phyloP scores from a whole-genome alignment of 2,113 vertebrate genomes.

The Parus major region DNA sequence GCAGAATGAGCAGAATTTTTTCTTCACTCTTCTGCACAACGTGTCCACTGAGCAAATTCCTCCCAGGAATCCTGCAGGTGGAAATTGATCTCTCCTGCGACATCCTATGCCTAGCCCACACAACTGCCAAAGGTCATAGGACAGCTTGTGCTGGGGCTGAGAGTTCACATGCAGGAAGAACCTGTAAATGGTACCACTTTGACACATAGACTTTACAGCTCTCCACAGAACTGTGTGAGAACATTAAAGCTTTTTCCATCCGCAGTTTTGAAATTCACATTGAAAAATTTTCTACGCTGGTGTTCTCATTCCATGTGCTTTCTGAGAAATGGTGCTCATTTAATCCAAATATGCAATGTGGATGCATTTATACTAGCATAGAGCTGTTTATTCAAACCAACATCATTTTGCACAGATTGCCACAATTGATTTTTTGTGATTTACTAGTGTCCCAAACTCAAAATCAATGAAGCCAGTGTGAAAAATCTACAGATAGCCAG shows the following conservation, averaged over 20 bases:
- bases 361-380: neutral
- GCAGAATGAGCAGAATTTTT: neutral
- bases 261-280: neutral
- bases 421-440: constrained; percentile 37
- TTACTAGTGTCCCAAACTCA: neutral
- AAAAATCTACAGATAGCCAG: neutral
- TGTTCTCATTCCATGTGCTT: neutral
- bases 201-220: neutral
- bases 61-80: neutral
- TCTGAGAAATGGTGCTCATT: constrained; percentile 24
- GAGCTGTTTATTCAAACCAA: neutral
- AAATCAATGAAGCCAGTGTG: neutral
- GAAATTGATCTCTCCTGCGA: neutral
- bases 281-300: neutral
- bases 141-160: neutral
- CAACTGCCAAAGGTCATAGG: neutral
- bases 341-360: neutral
- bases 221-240: neutral
- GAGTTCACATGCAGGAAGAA: neutral
- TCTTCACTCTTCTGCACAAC: neutral
- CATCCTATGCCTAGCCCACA: rapidly evolving
- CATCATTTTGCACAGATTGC: neutral
- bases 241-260: neutral
- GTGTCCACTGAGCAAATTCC: neutral
- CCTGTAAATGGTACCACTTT: neutral